A percentile compares a stretch with the other conserved stretches of the same genome.
Evolutionary conservation across 1,140 invertebrate species (phyloP).

Genomic region (Aradophagus sp.): DNA sequence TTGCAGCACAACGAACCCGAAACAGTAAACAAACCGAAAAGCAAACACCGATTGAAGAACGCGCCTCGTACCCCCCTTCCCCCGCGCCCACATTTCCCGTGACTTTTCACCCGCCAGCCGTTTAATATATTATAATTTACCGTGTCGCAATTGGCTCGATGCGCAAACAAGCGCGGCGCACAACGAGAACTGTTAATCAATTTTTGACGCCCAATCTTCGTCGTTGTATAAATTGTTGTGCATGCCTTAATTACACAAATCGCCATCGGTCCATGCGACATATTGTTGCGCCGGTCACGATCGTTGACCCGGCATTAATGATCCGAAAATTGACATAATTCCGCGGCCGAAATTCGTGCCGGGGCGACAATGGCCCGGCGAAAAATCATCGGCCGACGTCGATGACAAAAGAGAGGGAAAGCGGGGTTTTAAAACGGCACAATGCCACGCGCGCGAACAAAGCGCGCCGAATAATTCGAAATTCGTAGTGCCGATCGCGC

Average conservation of each 20-base stretch:
- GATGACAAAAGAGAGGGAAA: slow-evolving; percentile 14
- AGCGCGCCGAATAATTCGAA: slow-evolving; percentile 42
- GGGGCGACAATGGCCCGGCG: slow-evolving; percentile 14
- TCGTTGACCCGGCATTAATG: slow-evolving; percentile 53
- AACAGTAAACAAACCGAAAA: no score
- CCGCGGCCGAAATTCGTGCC: slow-evolving; percentile 38
- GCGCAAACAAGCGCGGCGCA: slow-evolving; percentile 15
- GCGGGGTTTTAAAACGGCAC: slow-evolving; percentile 46
- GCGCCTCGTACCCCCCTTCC: no score
- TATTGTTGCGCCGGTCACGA: slow-evolving; percentile 44
- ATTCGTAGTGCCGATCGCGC: slow-evolving; percentile 36
- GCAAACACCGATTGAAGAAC: no score
- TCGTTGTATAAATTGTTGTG: slow-evolving; percentile 38
- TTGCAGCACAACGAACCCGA: no score
- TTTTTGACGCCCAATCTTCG: slow-evolving; percentile 41
- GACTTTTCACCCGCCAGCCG: not conserved
- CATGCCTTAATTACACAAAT: slow-evolving; percentile 47
- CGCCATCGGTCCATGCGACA: slow-evolving; percentile 26
- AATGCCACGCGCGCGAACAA: slow-evolving; percentile 44
- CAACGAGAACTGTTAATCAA: slow-evolving; percentile 37
- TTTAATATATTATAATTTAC: slow-evolving; percentile 18
- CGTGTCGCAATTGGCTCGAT: slow-evolving; percentile 4
- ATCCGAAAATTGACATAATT: slow-evolving; percentile 55
- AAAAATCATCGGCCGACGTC: no score
- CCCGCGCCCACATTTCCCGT: no score